These are phyloP conservation scores for silkworm (Bombyx mori) DNA, from an alignment of 1,140 invertebrate genomes.

Conservation along the genomic window ASM3026992v2 NC_085130.1:16687501-16688000, in stretches of 20 bases:
- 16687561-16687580: constrained; percentile 31
- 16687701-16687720: constrained; percentile 28
- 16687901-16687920: too few species aligned
- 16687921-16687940: too few species aligned
- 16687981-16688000: too few species aligned
- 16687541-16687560: constrained; percentile 30
- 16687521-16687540: constrained; percentile 27
- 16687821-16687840: constrained; percentile 47
- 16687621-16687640: constrained; percentile 31
- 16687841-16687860: constrained; percentile 49
- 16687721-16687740: constrained; percentile 33
- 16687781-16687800: constrained; percentile 40
- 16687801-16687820: constrained; percentile 50
- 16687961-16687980: too few species aligned
- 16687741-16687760: constrained; percentile 40
- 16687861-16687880: constrained; percentile 42
- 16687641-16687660: constrained; percentile 29
- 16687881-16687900: constrained; percentile 20
- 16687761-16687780: constrained; percentile 45
- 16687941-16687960: too few species aligned
- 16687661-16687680: constrained; percentile 31
- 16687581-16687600: constrained; percentile 36
- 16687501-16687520: constrained; percentile 28
- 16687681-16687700: constrained; percentile 24
- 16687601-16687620: constrained; percentile 29